Conservation (phyloP, 2,888 invertebrate genomes). For the Liopterus haemorrhoidalis region DNA sequence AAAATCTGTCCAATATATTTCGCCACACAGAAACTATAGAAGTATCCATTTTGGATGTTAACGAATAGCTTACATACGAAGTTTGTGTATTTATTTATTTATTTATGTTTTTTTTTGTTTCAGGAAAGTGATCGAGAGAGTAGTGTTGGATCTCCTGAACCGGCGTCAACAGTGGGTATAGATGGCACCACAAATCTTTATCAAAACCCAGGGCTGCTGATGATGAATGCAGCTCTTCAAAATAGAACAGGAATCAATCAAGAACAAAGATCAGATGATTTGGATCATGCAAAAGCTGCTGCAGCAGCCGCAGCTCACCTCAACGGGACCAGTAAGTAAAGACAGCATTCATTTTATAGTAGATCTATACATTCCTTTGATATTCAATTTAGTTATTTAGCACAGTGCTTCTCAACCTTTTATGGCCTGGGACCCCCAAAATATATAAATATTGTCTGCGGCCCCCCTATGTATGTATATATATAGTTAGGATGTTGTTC, state of each 20-base stretch:
- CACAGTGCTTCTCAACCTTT: no score
- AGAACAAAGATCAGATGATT: constrained; percentile 11
- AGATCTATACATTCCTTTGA: no score
- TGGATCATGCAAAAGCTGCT: constrained; percentile 47
- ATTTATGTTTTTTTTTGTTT: constrained; percentile 36
- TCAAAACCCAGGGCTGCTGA: constrained; percentile 31
- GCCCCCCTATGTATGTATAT: no score
- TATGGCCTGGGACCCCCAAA: no score
- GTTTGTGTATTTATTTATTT: not conserved
- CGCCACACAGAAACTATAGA: no score
- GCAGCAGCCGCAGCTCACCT: constrained; percentile 54
- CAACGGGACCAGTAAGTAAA: constrained; percentile 61
- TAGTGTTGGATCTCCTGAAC: constrained; percentile 59
- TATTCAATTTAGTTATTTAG: no score
- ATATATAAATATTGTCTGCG: no score
- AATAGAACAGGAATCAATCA: constrained; percentile 29
- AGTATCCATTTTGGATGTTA: no score
- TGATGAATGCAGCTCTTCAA: constrained; percentile 36
- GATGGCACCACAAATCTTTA: constrained; percentile 43
- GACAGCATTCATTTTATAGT: no score
- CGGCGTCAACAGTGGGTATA: constrained; percentile 46
- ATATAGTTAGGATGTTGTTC: no score
- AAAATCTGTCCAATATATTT: no score
- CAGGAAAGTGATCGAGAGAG: constrained; percentile 63
- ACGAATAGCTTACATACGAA: no score